Evolutionary conservation across 2,888 invertebrate genomes (phyloP).

Genomic region (Tenthredo distinguenda): DNA sequence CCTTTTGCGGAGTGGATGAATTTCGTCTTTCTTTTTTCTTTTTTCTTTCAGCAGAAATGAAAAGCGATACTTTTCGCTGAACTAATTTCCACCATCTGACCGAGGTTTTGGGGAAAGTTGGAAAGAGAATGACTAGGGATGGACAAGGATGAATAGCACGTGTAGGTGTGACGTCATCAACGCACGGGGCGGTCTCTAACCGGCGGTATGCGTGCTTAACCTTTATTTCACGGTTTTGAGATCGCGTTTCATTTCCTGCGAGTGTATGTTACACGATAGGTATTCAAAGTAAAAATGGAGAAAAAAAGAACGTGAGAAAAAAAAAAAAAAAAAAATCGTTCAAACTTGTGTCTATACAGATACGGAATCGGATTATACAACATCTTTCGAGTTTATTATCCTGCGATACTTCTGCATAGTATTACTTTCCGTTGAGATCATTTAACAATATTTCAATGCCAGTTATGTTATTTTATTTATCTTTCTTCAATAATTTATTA

Average conservation of each 20-base stretch:
- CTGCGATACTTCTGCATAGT: background rate
- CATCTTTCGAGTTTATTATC: slow-evolving; percentile 3
- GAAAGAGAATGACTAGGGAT: slow-evolving; percentile 13
- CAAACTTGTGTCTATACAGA: background rate
- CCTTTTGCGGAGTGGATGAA: background rate
- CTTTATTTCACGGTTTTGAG: slow-evolving; percentile 50
- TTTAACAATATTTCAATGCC: background rate
- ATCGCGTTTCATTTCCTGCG: slow-evolving; percentile 47
- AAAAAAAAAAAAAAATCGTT: background rate
- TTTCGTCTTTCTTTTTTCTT: background rate
- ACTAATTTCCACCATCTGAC: background rate
- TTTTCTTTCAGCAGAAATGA: background rate
- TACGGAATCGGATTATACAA: background rate
- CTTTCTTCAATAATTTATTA: slow-evolving; percentile 32
- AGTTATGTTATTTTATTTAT: background rate
- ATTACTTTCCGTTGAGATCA: background rate
- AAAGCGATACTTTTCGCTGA: background rate
- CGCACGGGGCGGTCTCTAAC: background rate
- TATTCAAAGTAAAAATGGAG: background rate
- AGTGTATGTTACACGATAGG: slow-evolving; percentile 27
- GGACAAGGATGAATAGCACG: slow-evolving; percentile 30
- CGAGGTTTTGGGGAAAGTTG: slow-evolving; percentile 1
- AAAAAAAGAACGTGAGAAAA: background rate
- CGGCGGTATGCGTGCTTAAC: slow-evolving; percentile 39
- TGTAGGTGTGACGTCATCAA: slow-evolving; percentile 41